Evolutionary conservation across 1,140 invertebrate genomes (phyloP).

Genomic region (Megathymus violae): DNA sequence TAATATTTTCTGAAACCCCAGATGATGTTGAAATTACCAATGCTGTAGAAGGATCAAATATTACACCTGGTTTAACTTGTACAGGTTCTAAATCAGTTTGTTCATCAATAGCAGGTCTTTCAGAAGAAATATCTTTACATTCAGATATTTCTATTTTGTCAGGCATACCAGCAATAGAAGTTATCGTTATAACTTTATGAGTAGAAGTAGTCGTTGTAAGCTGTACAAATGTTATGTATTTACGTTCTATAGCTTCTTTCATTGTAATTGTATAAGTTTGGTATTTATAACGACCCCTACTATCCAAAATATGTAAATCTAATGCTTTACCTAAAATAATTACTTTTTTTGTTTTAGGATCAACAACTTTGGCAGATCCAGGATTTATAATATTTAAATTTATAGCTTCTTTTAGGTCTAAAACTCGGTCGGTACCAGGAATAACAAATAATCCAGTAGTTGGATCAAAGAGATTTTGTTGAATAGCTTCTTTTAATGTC

Average conservation of each 20-base stretch:
- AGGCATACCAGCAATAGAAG: conserved; percentile 85
- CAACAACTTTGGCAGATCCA: conserved; percentile 90
- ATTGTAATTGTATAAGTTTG: conserved; percentile 87
- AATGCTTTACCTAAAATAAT: conserved; percentile 90
- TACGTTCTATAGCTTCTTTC: conserved; percentile 90
- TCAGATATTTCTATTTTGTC: conserved; percentile 87
- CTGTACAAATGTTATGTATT: conserved; percentile 86
- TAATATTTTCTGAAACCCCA: conserved; percentile 87
- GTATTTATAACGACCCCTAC: conserved; percentile 89
- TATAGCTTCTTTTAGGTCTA: conserved; percentile 95
- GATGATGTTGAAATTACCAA: conserved; percentile 89
- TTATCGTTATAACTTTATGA: conserved; percentile 86
- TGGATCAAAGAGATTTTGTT: conserved; percentile 91
- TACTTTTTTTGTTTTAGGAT: conserved; percentile 88
- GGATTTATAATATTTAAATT: conserved; percentile 93
- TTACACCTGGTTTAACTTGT: conserved; percentile 87
- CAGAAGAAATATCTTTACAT: conserved; percentile 63
- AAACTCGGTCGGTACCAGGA: conserved; percentile 92
- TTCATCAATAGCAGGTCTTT: conserved; percentile 72
- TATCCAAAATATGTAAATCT: conserved; percentile 91
- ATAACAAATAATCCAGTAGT: conserved; percentile 93
- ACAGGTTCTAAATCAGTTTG: conserved; percentile 86
- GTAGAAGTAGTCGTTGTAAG: conserved; percentile 63
- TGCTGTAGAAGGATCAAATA: conserved; percentile 90
- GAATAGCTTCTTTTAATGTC: conserved; percentile 90